Evolutionary conservation across 2,888 invertebrate species (phyloP), one percentile per base, ranked within the genome.

Genomic region (Clivina fossor): DNA sequence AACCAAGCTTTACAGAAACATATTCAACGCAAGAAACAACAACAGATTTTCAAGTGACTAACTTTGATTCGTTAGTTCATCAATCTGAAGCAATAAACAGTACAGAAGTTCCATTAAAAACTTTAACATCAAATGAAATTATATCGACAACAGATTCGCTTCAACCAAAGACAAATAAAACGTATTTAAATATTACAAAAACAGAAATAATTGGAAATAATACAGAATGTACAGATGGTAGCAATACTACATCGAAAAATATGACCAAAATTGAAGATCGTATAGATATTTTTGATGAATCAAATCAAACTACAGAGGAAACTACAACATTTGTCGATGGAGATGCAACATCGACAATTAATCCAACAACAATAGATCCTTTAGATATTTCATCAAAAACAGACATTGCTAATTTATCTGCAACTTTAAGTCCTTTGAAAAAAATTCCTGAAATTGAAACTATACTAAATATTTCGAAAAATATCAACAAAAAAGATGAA

Each of bases 401-500:
- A 8, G 46, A 51, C 38, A 5, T 24, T 4, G 11, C 11, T n/a
- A 56, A 51, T 32, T 49, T 49, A 38, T 41, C 56, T 13, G 46
- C 56, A 33, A 30, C 53, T 30, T 11, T 43, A 9, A 24, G 11
- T 3, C 26, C 43, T 16, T 44, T 54, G 57, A 55, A 60, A 19
- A 63, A 64, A 50, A 73, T 69, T 59, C 75, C 71, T 63, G 78
- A 70, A 59, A 73, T 70, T 53, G 78, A 68, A 74, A 80, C 72
- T 62, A 74, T 75, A 4, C 11, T 24, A 75, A n/a, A n/a, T n/a
- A n/a, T n/a, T n/a, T n/a, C n/a, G n/a, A n/a, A n/a, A n/a, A n/a
- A n/a, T n/a, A n/a, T n/a, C 83, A 82, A 78, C 64, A 79, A 76
- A 1, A 81, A 81, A 61, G 80, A 78, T 48, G 81, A 82, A 61